Conservation (phyloP, 2,888 invertebrate genomes). For the Dioctria linearis region DNA sequence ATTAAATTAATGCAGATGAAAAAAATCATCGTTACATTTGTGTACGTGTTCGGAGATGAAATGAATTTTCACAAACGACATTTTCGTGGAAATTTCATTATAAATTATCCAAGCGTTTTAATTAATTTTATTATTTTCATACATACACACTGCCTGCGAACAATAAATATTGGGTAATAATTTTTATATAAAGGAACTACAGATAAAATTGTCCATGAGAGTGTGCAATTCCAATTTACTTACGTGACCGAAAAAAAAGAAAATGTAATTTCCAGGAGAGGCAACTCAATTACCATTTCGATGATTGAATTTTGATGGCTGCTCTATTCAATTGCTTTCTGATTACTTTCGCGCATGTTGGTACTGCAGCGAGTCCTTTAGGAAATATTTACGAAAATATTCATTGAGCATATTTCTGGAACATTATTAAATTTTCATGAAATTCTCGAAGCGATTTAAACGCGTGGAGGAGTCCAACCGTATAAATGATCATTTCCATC, state of each 20-base stretch:
- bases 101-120: background rate
- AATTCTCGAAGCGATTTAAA: too few relatives aligned
- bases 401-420: background rate
- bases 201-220: background rate
- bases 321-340: constrained; percentile 23
- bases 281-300: constrained; percentile 34
- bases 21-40: too few relatives aligned
- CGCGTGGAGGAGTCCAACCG: too few relatives aligned
- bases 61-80: background rate
- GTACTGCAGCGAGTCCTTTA: background rate
- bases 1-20: too few relatives aligned
- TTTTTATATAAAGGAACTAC: background rate
- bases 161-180: background rate
- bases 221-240: background rate
- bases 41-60: too few relatives aligned
- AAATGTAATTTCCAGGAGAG: background rate
- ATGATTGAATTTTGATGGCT: constrained; percentile 36
- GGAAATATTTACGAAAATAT: background rate
- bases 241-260: background rate
- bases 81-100: background rate
- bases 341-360: background rate
- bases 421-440: too few relatives aligned
- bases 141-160: background rate
- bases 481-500: too few relatives aligned
- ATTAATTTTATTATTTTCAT: background rate